Evolutionary conservation across 2,113 vertebrate genomes (phyloP).

Genomic region (Sialia sialis): DNA sequence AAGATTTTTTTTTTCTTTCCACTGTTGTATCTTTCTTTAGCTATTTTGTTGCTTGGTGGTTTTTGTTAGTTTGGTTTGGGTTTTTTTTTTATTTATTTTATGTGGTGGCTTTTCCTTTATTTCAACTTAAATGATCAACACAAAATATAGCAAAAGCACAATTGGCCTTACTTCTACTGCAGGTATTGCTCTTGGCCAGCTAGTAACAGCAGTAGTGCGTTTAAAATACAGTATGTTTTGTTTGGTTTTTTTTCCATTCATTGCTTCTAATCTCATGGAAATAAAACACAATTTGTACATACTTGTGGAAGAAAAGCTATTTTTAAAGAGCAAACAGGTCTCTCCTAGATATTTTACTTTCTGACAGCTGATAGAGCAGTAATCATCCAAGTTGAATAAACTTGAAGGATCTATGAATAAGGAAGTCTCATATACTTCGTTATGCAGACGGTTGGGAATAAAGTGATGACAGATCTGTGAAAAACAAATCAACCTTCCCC

Average conservation of each 20-base stretch:
- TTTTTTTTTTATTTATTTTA: not conserved
- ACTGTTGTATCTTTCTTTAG: not conserved
- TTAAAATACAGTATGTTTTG: constrained; percentile 4
- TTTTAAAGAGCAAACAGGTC: not conserved
- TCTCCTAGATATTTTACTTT: not conserved
- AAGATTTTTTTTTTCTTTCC: not conserved
- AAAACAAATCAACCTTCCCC: constrained; percentile 26
- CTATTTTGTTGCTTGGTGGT: not conserved
- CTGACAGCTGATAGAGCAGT: constrained; percentile 35
- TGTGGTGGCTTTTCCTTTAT: not conserved
- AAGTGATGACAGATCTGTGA: constrained; percentile 36
- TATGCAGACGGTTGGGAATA: not conserved
- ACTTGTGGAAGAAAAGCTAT: not conserved
- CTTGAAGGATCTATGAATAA: constrained; percentile 28
- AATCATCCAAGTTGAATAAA: constrained; percentile 37
- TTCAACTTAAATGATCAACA: not conserved
- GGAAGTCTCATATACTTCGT: not conserved
- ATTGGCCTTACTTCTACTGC: not conserved
- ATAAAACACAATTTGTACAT: not conserved
- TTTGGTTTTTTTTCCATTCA: not conserved
- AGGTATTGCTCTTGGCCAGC: not conserved
- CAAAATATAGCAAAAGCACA: not conserved
- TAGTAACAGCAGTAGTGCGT: not conserved
- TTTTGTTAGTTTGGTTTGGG: too few relatives aligned
- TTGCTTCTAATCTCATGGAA: not conserved